Base-by-base conservation (phyloP, 2,797 vertebrate genomes). In the Crenuchus spilurus region DNA sequence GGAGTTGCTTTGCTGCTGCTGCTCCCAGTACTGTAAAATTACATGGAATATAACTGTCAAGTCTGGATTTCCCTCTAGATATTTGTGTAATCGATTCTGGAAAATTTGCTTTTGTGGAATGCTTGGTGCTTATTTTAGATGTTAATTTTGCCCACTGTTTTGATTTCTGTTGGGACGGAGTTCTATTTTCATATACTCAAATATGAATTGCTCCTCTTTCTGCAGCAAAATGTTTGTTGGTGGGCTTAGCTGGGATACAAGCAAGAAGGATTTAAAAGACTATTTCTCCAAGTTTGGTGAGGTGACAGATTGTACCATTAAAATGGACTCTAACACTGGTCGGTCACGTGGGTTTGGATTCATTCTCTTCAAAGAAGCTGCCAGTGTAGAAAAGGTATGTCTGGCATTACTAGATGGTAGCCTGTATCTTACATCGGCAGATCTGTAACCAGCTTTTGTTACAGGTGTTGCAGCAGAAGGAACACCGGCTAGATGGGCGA, bases 211-310 rank as follows among this genome's bases (percentile, higher is more conserved):
- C 7, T n/a, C n/a, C n/a, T n/a, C n/a, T 16, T 11, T 16, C 10
- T 84, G 35, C 88, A 99, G 98, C 62, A 99, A 99, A 94, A 98
- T 99, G 98, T 99, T 99, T 58, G 97, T 99, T 76, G 97, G 98
- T 0, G 97, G 96, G 64, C 95, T 99, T 78, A 99, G 97, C 83
- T 99, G 97, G 97, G 98, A 99, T 88, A 99, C 97, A 39, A 99
- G 96, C 93, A 99, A 99, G 93, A 99, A 98, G 81, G 98, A 99
- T 84, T 93, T 99, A 77, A 99, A 98, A 90, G 98, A 99, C 86
- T 99, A 99, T 88, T 99, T 99, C 87, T 94, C 93, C 62, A 99
- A 95, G 76, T 99, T 98, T 33, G 97, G 97, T 10, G 98, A 99
- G 86, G 97, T 99, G 62, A 94, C 95, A 0, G 98, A 99, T 87